Percentiles rank a stretch among this genome's conserved stretches.
phyloP scores from a whole-genome alignment of 2,888 invertebrate species.

The Rotaria sp. region DNA sequence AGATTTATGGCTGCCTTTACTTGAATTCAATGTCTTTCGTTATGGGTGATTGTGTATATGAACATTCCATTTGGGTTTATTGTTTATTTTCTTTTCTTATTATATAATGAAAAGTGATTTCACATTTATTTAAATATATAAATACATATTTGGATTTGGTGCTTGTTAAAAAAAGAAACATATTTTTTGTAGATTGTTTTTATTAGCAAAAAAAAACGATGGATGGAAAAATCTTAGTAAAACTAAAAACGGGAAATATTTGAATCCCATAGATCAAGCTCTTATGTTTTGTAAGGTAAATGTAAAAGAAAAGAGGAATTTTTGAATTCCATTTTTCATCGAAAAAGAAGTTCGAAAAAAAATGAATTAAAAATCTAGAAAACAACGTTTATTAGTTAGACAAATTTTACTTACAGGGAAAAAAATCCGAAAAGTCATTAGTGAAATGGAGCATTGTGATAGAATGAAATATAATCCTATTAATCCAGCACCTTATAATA shows the following conservation, averaged over 20 bases:
- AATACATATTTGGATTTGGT: not conserved
- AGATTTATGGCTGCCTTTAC: not conserved
- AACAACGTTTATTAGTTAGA: slow-evolving; percentile 86
- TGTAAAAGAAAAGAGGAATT: not conserved
- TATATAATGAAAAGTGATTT: not conserved
- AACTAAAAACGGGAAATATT: slow-evolving; percentile 99
- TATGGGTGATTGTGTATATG: not conserved
- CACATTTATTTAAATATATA: not conserved
- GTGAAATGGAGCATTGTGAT: slow-evolving; percentile 71
- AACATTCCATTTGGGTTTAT: not conserved
- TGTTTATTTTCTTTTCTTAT: not conserved
- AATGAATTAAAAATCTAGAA: slow-evolving; percentile 91
- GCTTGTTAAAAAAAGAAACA: not conserved
- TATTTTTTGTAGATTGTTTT: not conserved
- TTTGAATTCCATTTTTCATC: slow-evolving; percentile 33
- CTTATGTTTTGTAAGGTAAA: slow-evolving; percentile 63
- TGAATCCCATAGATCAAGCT: slow-evolving; percentile 99
- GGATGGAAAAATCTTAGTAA: slow-evolving; percentile 91
- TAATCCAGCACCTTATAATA: slow-evolving; percentile 86
- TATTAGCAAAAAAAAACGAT: slow-evolving; percentile 58
- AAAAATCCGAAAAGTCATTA: slow-evolving; percentile 64
- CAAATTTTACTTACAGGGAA: slow-evolving; percentile 94
- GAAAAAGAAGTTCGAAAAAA: slow-evolving; percentile 94
- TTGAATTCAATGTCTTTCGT: not conserved
- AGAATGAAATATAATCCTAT: slow-evolving; percentile 91